Percentiles rank a stretch among this genome's conserved stretches.
Evolutionary conservation across 2,888 invertebrate genomes (phyloP).

Genomic region (Napeogenes sylphis): DNA sequence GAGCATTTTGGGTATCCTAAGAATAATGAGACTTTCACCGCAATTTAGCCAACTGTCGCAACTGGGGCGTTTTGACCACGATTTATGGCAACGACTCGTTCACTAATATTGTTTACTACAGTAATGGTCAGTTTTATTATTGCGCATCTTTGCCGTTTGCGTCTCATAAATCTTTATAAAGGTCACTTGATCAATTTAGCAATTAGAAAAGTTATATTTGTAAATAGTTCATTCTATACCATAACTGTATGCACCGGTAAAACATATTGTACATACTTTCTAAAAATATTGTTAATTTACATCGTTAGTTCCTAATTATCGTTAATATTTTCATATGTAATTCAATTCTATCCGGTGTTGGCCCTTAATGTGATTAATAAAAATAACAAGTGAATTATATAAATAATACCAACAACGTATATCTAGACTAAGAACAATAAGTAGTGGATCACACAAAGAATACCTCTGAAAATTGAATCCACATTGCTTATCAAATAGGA

Average conservation of each 20-base stretch:
- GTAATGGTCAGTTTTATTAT: slow-evolving; percentile 69
- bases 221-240: neutral
- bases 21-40: slow-evolving; percentile 44
- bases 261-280: too few species aligned
- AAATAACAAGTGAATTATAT: too few species aligned
- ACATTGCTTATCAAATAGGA: too few species aligned
- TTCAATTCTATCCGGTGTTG: too few species aligned
- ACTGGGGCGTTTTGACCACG: slow-evolving; percentile 56
- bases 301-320: too few species aligned
- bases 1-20: slow-evolving; percentile 21
- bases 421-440: too few species aligned
- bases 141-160: slow-evolving; percentile 59
- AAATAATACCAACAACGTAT: too few species aligned
- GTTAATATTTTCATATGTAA: too few species aligned
- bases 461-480: too few species aligned
- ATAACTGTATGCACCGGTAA: neutral
- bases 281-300: too few species aligned
- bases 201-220: slow-evolving; percentile 26
- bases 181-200: slow-evolving; percentile 23
- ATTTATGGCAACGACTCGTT: slow-evolving; percentile 66
- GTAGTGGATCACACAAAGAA: too few species aligned
- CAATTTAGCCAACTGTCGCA: slow-evolving; percentile 63
- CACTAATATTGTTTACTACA: slow-evolving; percentile 73
- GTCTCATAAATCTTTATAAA: slow-evolving; percentile 37
- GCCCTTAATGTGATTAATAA: too few species aligned